A percentile compares a stretch with the other conserved stretches of the same genome.
Conservation (phyloP, 2,888 invertebrate species). For the Coelopa pilipes region DNA sequence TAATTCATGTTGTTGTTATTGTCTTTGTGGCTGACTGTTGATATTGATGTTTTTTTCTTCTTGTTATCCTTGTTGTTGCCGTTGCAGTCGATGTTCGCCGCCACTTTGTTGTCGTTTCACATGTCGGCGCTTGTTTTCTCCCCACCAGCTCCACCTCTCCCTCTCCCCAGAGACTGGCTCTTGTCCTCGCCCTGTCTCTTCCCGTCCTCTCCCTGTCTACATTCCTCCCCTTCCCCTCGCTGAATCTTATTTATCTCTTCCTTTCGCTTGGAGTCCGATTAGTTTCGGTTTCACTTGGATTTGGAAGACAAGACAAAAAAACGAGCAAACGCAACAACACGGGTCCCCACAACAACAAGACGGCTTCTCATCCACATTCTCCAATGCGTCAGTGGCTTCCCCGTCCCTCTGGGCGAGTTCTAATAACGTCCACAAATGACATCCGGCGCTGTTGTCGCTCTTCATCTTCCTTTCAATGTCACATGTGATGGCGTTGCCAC, state of each 20-base stretch:
- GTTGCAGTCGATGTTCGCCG: background rate
- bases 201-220: too few species aligned
- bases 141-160: background rate
- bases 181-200: too few species aligned
- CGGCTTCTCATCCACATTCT: too few species aligned
- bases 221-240: too few species aligned
- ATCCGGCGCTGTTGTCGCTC: constrained; percentile 42
- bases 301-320: background rate
- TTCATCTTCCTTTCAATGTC: constrained; percentile 44
- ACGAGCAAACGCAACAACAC: background rate
- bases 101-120: background rate
- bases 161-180: too few species aligned
- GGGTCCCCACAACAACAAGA: too few species aligned
- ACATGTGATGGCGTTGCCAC: constrained; percentile 30
- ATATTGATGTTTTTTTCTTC: constrained; percentile 8
- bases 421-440: constrained; percentile 39
- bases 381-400: constrained; percentile 2
- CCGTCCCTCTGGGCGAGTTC: background rate
- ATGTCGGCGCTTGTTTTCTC: background rate
- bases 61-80: constrained; percentile 5
- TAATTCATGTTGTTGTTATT: too few species aligned
- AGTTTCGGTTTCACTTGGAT: constrained; percentile 17
- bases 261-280: constrained; percentile 17
- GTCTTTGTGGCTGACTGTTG: constrained; percentile 6
- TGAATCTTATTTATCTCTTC: background rate